Percentiles rank a stretch among this genome's conserved stretches.
These are phyloP conservation scores for Bombus waltoni DNA, from an alignment of 1,140 invertebrate genomes.

Conservation along the genomic window DNA sequence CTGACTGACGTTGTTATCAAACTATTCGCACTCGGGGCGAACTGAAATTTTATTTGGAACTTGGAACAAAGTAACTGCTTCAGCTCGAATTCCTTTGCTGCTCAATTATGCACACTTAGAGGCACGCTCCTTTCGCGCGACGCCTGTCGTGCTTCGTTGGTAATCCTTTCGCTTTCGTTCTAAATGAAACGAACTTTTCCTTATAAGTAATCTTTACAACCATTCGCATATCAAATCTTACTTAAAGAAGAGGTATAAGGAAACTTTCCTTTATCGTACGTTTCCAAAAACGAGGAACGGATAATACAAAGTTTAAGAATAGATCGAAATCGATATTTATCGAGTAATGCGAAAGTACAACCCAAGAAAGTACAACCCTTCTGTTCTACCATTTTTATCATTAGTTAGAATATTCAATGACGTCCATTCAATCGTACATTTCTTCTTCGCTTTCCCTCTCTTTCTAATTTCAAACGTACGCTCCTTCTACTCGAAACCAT, in stretches of 20 bases:
- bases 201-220: not conserved
- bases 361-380: too few species aligned
- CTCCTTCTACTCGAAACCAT: too few species aligned
- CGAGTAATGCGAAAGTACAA: too few species aligned
- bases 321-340: too few species aligned
- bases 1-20: conserved; percentile 31
- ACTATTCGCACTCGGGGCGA: conserved; percentile 35
- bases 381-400: too few species aligned
- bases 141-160: not conserved
- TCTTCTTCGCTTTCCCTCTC: too few species aligned
- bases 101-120: conserved; percentile 38
- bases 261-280: not conserved
- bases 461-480: too few species aligned
- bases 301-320: too few species aligned
- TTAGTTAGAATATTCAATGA: too few species aligned
- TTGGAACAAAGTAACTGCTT: conserved; percentile 30
- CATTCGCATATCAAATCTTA: too few species aligned
- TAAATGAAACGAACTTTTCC: not conserved
- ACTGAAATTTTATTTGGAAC: conserved; percentile 37
- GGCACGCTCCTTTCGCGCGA: conserved; percentile 4
- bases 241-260: not conserved
- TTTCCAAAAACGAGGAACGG: too few species aligned
- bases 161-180: conserved; percentile 8
- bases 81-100: conserved; percentile 29
- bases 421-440: too few species aligned